Percentiles rank a stretch among this genome's conserved stretches.
These are phyloP conservation scores for Tiaroga cobitis DNA, from an alignment of 2,797 vertebrate species.

Conservation along the genomic window DNA sequence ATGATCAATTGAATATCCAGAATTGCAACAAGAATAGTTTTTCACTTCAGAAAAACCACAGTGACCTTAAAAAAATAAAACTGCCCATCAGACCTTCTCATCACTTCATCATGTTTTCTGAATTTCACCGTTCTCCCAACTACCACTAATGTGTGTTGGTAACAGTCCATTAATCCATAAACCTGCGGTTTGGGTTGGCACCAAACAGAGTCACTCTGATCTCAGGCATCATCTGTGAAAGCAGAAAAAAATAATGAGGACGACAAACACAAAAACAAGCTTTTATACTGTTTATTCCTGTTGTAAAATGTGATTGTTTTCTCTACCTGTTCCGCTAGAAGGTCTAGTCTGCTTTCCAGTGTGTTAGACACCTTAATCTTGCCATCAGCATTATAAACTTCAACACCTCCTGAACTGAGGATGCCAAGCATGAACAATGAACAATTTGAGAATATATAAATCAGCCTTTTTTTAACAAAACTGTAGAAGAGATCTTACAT, in stretches of 20 bases:
- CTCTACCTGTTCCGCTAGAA: conserved; percentile 94
- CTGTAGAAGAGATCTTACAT: conserved; percentile 78
- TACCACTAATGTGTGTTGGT: background rate
- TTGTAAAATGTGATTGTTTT: background rate
- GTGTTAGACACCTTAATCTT: conserved; percentile 98
- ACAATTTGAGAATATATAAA: background rate
- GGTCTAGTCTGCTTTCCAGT: conserved; percentile 94
- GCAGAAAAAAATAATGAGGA: background rate
- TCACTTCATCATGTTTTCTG: background rate
- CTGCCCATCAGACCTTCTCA: background rate
- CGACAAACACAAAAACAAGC: background rate
- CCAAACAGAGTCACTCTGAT: conserved; percentile 89
- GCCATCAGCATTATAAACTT: conserved; percentile 87
- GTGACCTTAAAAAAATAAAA: conserved; percentile 8
- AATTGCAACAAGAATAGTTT: background rate
- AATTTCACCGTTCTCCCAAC: background rate
- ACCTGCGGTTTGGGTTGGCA: conserved; percentile 91
- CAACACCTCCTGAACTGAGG: conserved; percentile 91
- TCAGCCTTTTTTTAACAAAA: background rate
- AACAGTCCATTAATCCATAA: conserved; percentile 82
- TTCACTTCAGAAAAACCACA: background rate
- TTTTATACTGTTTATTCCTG: background rate
- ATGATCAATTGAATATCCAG: background rate
- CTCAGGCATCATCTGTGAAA: conserved; percentile 93
- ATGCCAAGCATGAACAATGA: conserved; percentile 11